Evolutionary conservation across 2,797 vertebrate species (phyloP).

Genomic region (Enteromius trimaculatus): DNA sequence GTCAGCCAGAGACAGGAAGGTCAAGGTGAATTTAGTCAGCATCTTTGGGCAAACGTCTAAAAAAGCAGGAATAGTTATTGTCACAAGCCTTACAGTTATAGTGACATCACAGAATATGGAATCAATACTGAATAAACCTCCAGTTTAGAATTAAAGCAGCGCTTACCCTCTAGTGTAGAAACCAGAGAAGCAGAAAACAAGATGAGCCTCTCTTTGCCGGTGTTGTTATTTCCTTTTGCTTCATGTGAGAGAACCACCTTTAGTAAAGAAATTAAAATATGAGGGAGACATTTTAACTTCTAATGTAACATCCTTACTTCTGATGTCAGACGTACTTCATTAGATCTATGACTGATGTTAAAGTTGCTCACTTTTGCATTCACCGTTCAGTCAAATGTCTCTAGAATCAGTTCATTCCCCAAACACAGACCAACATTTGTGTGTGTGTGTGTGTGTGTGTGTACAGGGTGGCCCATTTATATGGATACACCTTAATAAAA

Average conservation of each 20-base stretch:
- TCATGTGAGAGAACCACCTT: background rate
- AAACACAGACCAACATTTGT: no score
- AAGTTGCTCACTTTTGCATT: background rate
- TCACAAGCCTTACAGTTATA: background rate
- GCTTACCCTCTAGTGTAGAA: conserved; percentile 25
- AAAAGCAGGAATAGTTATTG: background rate
- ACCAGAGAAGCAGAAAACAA: conserved; percentile 59
- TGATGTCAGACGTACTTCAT: background rate
- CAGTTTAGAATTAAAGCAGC: background rate
- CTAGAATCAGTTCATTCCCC: no score
- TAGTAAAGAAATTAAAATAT: conserved; percentile 42
- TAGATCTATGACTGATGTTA: background rate
- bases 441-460: no score
- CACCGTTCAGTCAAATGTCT: background rate
- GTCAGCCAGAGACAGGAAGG: conserved; percentile 59
- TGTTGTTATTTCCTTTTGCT: conserved; percentile 67
- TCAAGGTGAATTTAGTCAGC: conserved; percentile 48
- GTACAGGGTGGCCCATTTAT: no score
- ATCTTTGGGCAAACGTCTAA: conserved; percentile 42
- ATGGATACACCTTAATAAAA: no score
- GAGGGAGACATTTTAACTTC: background rate
- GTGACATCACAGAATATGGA: conserved; percentile 26
- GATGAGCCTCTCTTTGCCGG: conserved; percentile 66
- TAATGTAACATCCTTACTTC: background rate
- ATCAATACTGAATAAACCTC: background rate